phyloP scores from a whole-genome alignment of 2,113 vertebrate species.

The Hepsetus odoe region DNA sequence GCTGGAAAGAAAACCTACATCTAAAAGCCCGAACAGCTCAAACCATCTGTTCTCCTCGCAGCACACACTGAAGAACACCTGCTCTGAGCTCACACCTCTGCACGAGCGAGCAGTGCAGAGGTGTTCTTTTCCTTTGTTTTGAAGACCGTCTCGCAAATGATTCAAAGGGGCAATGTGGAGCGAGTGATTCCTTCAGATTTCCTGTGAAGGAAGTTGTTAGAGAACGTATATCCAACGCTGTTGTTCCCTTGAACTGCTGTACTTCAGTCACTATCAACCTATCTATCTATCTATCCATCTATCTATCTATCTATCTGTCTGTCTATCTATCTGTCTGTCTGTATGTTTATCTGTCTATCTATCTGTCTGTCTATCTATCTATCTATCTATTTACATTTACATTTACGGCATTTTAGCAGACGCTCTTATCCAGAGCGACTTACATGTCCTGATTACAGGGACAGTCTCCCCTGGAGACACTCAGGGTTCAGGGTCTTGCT shows the following conservation, averaged over 20 bases:
- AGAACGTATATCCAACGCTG: background rate
- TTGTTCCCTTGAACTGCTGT: too few relatives aligned
- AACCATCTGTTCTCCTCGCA: conserved; percentile 12
- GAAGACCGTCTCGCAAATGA: background rate
- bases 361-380: background rate
- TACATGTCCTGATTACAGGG: too few relatives aligned
- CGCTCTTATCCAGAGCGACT: too few relatives aligned
- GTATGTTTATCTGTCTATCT: background rate
- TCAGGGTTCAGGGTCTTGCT: too few relatives aligned
- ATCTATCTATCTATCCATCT: background rate
- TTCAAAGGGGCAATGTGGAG: background rate
- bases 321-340: background rate
- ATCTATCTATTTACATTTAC: background rate
- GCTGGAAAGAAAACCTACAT: background rate
- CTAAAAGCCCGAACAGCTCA: background rate
- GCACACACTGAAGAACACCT: background rate
- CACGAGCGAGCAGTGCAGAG: background rate
- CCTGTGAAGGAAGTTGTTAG: background rate
- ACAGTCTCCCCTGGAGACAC: too few relatives aligned
- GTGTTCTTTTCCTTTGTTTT: background rate
- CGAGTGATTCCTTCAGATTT: background rate
- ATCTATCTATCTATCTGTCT: background rate
- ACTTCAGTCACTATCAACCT: too few relatives aligned
- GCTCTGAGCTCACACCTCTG: background rate
- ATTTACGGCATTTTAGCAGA: too few relatives aligned